Base-by-base conservation (phyloP, 2,113 vertebrate genomes). In the Xyliphius kryptos region DNA sequence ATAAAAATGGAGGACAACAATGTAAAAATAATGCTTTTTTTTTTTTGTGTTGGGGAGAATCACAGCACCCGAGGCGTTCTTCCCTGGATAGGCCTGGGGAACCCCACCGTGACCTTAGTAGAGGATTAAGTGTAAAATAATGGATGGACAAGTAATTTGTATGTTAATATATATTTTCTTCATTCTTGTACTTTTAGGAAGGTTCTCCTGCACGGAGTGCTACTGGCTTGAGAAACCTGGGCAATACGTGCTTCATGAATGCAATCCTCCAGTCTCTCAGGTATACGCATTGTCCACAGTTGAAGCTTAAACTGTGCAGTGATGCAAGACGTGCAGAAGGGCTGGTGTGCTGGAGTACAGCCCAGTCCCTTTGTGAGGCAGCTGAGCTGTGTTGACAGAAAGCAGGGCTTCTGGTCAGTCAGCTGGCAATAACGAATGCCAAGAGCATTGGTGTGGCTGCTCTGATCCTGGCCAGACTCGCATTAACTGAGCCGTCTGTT, bases 171-270 rank as follows among this genome's bases (percentile, higher is more conserved):
- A 16, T 20, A 19, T 41, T 21, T 43, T 43, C 40, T 52, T 40
- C 26, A 8, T 8, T 1, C 14, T 36, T 50, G 12, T 11, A 6
- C n/a, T 84, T 64, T 17, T 63, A 98, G 96, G 91, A 91, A 51
- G 91, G 85, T 21, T 74, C 83, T 64, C 63, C 80, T 32, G 86
- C 89, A 69, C 80, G 92, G 17, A 90, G 88, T 73, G 94, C 96
- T 46, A 99, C 94, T 12, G 95, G 96, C 62, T 89, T 98, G 26
- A 86, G 93, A 54, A 99, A 99, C 77, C 73, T 98, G 68, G 96
- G 96, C 46, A 98, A 99, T 77, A 99, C 95, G 0, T 99, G 95
- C 80, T 99, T 99, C 77, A 99, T 99, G 95, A 99, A 99, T 0
- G 94, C 96, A 19, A 97, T 99, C 67, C 93, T 99, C 50, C 96